These are phyloP conservation scores for Synergus itoensis DNA, from an alignment of 2,888 invertebrate species.

Conservation along the genomic window DNA sequence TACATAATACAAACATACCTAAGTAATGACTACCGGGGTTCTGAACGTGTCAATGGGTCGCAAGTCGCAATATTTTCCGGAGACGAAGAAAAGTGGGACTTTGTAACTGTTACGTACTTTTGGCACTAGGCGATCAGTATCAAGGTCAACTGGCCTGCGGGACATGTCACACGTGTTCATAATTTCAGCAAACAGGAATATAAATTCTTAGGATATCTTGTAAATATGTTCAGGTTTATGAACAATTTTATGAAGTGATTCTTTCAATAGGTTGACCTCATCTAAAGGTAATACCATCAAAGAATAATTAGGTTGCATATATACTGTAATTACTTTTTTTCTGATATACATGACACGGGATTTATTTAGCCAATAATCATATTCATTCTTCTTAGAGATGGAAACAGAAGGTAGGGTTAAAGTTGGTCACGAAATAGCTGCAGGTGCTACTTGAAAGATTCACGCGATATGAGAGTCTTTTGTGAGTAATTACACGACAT, in stretches of 20 bases:
- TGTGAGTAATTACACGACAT: constrained; percentile 36
- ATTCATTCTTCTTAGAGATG: not conserved
- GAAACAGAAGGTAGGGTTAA: not conserved
- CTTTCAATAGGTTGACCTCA: not conserved
- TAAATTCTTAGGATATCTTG: constrained; percentile 16
- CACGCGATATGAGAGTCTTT: constrained; percentile 31
- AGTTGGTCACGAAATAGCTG: constrained; percentile 27
- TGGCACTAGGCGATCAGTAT: constrained; percentile 41
- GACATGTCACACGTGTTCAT: constrained; percentile 30
- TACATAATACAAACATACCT: constrained; percentile 40
- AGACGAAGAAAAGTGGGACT: constrained; percentile 36
- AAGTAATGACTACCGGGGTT: constrained; percentile 38
- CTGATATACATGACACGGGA: not conserved
- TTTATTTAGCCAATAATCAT: not conserved
- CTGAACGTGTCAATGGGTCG: constrained; percentile 40
- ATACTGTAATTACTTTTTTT: not conserved
- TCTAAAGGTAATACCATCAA: not conserved
- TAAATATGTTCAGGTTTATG: not conserved
- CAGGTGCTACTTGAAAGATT: constrained; percentile 36
- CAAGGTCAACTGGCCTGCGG: constrained; percentile 37
- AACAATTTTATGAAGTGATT: not conserved
- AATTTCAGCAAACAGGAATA: constrained; percentile 36
- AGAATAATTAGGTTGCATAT: not conserved
- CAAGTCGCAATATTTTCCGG: constrained; percentile 32
- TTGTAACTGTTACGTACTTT: constrained; percentile 40